Conservation (phyloP, 2,797 vertebrate genomes). For the Parotocinclus haroldoi region DNA sequence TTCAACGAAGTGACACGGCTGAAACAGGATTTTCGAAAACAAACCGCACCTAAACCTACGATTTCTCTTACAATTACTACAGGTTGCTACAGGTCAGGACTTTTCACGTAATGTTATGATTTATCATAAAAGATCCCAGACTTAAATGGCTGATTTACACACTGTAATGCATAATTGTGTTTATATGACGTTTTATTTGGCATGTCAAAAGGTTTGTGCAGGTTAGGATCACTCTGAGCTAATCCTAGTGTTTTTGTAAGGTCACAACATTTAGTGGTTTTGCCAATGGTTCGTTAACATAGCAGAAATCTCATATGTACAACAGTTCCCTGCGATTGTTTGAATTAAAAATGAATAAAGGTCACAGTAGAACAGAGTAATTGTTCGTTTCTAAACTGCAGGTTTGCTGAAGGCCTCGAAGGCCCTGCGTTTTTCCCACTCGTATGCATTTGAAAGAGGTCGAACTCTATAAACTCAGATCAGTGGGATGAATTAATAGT, state of each 20-base stretch:
- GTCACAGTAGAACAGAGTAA: not conserved
- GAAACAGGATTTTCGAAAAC: slow-evolving; percentile 17
- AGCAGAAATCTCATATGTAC: too few relatives aligned
- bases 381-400: too few relatives aligned
- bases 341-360: too few relatives aligned
- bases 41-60: not conserved
- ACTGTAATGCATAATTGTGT: too few relatives aligned
- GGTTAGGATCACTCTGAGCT: too few relatives aligned
- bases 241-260: too few relatives aligned
- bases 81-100: not conserved
- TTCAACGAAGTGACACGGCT: not conserved
- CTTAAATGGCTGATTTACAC: not conserved
- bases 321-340: too few relatives aligned
- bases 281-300: too few relatives aligned
- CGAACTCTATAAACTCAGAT: slow-evolving; percentile 6
- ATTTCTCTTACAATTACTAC: not conserved
- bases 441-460: not conserved
- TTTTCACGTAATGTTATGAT: not conserved
- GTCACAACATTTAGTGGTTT: too few relatives aligned
- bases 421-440: not conserved
- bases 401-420: too few relatives aligned
- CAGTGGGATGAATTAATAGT: slow-evolving; percentile 18
- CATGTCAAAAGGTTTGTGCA: too few relatives aligned
- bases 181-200: too few relatives aligned
- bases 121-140: not conserved